Percentiles rank a stretch among this genome's conserved stretches.
phyloP scores from a whole-genome alignment of 2,888 invertebrate genomes.

The Galerucella nymphaeae region DNA sequence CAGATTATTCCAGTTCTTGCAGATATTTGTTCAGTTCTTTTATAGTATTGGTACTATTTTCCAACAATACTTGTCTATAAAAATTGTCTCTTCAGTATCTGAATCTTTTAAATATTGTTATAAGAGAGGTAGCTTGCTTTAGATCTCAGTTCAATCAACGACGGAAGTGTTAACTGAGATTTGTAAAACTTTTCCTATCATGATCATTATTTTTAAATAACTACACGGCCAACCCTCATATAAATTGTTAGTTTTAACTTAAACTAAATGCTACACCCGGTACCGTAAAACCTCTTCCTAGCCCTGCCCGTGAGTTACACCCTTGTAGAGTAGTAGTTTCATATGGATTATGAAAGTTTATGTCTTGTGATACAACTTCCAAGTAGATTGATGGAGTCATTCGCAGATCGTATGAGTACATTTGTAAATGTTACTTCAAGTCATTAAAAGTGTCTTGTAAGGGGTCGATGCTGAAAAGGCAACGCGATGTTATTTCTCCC shows the following conservation, averaged over 20 bases:
- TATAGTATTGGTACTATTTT: too few species aligned
- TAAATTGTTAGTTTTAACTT: neutral
- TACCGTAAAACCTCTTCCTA: neutral
- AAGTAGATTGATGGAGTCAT: constrained; percentile 30
- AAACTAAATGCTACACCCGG: neutral
- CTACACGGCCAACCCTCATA: too few species aligned
- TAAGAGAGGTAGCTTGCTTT: too few species aligned
- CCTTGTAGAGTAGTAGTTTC: constrained; percentile 18
- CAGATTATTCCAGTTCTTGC: too few species aligned
- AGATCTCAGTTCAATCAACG: too few species aligned
- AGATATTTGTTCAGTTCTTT: too few species aligned
- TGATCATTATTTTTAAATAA: too few species aligned
- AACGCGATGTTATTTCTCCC: constrained; percentile 18
- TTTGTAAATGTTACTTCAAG: constrained; percentile 27
- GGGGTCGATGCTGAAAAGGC: constrained; percentile 25
- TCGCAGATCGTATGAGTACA: constrained; percentile 30
- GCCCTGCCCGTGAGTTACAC: constrained; percentile 19
- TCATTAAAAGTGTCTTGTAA: constrained; percentile 27
- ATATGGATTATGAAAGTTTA: constrained; percentile 32
- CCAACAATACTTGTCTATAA: too few species aligned
- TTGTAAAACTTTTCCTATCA: too few species aligned
- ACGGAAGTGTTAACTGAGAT: too few species aligned
- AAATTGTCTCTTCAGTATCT: too few species aligned
- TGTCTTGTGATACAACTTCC: constrained; percentile 21
- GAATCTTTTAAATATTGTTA: too few species aligned